These are phyloP conservation scores for Loris lydekkerianus DNA, from an alignment of 2,797 vertebrate genomes.

Conservation along the genomic window DNA sequence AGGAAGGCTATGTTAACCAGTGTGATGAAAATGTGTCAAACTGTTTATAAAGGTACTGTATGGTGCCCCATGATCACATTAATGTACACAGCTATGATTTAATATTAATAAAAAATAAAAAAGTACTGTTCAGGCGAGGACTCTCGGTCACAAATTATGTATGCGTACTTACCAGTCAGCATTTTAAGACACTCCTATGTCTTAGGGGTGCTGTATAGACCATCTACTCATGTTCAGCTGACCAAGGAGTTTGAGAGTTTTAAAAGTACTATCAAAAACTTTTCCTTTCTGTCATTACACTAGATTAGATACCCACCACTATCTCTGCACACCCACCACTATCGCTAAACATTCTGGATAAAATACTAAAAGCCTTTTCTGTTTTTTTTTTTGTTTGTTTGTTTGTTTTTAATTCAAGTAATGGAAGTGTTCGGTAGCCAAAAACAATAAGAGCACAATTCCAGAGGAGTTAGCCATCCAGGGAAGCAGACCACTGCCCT, in stretches of 20 bases:
- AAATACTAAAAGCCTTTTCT: background rate
- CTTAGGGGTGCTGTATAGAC: background rate
- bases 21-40: too few relatives aligned
- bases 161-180: background rate
- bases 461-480: background rate
- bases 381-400: background rate
- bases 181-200: background rate
- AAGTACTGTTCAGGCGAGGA: background rate
- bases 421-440: background rate
- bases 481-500: background rate
- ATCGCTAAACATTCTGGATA: background rate
- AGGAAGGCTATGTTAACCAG: too few relatives aligned
- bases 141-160: background rate
- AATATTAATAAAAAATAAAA: background rate
- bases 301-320: background rate
- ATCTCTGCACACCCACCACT: background rate
- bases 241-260: background rate
- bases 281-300: background rate
- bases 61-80: too few relatives aligned
- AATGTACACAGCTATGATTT: too few relatives aligned
- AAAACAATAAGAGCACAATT: background rate
- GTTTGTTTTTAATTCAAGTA: background rate
- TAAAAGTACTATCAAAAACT: background rate
- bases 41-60: too few relatives aligned
- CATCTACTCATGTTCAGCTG: background rate